Conservation (phyloP, 2,888 invertebrate species). For the Mechanitis messenoides region DNA sequence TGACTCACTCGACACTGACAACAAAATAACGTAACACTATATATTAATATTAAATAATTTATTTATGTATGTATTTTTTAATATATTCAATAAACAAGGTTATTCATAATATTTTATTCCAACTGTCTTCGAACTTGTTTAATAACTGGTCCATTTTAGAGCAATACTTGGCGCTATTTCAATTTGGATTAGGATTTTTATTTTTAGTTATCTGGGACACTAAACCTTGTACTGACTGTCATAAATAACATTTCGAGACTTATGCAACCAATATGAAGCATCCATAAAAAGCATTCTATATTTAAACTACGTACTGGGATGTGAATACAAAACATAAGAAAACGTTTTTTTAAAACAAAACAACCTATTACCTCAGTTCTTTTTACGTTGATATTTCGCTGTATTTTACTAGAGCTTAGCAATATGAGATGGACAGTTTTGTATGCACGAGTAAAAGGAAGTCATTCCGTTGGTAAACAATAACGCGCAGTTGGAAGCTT, state of each 20-base stretch:
- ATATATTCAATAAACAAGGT: too few species aligned
- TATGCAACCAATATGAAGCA: not conserved
- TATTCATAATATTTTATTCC: not conserved
- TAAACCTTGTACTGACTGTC: constrained; percentile 29
- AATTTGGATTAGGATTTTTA: constrained; percentile 36
- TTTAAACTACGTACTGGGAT: not conserved
- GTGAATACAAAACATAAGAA: not conserved
- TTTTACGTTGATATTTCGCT: constrained; percentile 43
- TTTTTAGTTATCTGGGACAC: constrained; percentile 34
- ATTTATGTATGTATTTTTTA: too few species aligned
- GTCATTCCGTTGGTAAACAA: constrained; percentile 69
- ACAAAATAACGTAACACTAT: too few species aligned
- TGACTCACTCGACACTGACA: not conserved
- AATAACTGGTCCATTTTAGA: constrained; percentile 9
- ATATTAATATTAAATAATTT: too few species aligned
- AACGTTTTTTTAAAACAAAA: constrained; percentile 38
- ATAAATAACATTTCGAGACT: constrained; percentile 16
- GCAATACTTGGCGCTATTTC: constrained; percentile 48
- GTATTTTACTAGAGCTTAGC: constrained; percentile 13
- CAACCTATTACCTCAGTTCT: constrained; percentile 41
- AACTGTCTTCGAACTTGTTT: constrained; percentile 9
- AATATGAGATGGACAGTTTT: constrained; percentile 23
- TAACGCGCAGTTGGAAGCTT: constrained; percentile 64
- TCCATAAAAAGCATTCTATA: not conserved
- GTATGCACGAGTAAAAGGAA: constrained; percentile 57